A percentile compares a stretch with the other conserved stretches of the same genome.
Conservation (phyloP, 1,140 invertebrate genomes). For the Cydia strobilella region DNA sequence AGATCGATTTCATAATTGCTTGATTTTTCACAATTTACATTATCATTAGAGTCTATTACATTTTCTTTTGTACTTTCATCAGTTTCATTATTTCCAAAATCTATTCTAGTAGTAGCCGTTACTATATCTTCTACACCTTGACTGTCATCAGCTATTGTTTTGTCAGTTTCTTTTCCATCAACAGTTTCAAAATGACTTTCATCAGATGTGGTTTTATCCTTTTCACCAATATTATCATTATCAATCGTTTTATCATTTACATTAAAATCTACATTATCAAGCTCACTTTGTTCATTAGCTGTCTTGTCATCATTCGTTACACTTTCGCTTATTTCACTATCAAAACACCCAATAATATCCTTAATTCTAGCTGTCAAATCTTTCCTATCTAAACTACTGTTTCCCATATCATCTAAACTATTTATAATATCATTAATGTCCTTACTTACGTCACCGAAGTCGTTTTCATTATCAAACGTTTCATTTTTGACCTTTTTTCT, state of each 20-base stretch:
- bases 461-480: constrained; percentile 43
- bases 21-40: neutral
- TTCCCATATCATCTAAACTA: constrained; percentile 44
- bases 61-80: constrained; percentile 3
- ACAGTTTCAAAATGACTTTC: constrained; percentile 33
- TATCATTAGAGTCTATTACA: neutral
- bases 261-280: constrained; percentile 33
- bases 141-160: constrained; percentile 33
- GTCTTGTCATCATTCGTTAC: constrained; percentile 33
- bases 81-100: neutral
- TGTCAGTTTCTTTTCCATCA: constrained; percentile 21
- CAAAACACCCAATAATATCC: constrained; percentile 32
- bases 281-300: neutral
- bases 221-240: constrained; percentile 14
- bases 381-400: constrained; percentile 6
- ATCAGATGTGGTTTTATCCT: constrained; percentile 35
- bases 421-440: constrained; percentile 52
- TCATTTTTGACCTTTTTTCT: constrained; percentile 51
- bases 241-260: constrained; percentile 35
- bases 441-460: constrained; percentile 37
- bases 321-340: constrained; percentile 22
- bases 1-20: neutral
- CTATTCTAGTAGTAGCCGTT: neutral
- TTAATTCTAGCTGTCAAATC: neutral
- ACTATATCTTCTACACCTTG: constrained; percentile 44